A percentile compares a stretch with the other conserved stretches of the same genome.
Conservation (phyloP, 2,113 vertebrate species). For the western clawed frog (Xenopus tropicalis) region UCB_Xtro_10.0 CM004450.2:78243001-78243500, state of each 20-base stretch:
- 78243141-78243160: slow-evolving; percentile 67
- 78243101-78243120: slow-evolving; percentile 57
- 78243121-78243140: slow-evolving; percentile 64
- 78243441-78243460: background rate
- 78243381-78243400: slow-evolving; percentile 34
- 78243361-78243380: slow-evolving; percentile 29
- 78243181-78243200: slow-evolving; percentile 49
- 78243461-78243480: background rate
- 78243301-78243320: slow-evolving; percentile 38
- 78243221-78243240: slow-evolving; percentile 31
- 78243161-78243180: slow-evolving; percentile 49
- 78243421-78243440: background rate
- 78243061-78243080: slow-evolving; percentile 7
- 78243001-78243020: slow-evolving; percentile 45
- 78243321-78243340: background rate
- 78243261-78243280: slow-evolving; percentile 63
- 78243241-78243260: slow-evolving; percentile 40
- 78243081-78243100: slow-evolving; percentile 48
- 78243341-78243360: slow-evolving; percentile 39
- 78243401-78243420: background rate
- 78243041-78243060: background rate
- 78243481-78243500: no score
- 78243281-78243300: slow-evolving; percentile 55
- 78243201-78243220: slow-evolving; percentile 33
- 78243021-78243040: slow-evolving; percentile 31